Percentiles rank a stretch among this genome's conserved stretches.
Conservation (phyloP, 2,113 vertebrate species). For the Poicephalus gulielmi region DNA sequence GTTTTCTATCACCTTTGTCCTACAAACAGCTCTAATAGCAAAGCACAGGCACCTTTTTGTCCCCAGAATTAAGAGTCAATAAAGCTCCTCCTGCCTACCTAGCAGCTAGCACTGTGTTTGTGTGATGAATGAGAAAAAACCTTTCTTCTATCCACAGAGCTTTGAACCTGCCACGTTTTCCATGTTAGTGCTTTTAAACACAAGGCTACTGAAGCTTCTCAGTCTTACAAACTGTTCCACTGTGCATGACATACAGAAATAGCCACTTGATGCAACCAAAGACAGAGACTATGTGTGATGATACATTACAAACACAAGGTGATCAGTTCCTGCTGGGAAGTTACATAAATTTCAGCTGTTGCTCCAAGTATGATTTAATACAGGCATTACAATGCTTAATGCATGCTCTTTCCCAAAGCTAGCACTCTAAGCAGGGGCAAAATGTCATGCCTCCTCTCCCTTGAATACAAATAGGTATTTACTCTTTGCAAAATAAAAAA, state of each 20-base stretch:
- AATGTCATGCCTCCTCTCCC: background rate
- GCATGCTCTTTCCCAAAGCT: background rate
- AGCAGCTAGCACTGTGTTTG: background rate
- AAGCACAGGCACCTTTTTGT: background rate
- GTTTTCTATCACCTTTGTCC: background rate
- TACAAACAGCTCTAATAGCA: background rate
- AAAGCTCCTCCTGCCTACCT: background rate
- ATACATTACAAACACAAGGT: background rate
- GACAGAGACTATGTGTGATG: background rate
- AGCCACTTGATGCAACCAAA: background rate
- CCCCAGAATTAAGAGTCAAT: background rate
- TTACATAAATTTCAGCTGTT: background rate
- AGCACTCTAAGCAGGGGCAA: fast-evolving
- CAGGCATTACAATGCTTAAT: background rate
- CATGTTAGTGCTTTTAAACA: background rate
- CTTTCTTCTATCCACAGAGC: background rate
- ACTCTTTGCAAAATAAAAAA: background rate
- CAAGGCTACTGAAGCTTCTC: background rate
- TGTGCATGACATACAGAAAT: background rate
- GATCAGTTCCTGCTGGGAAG: background rate
- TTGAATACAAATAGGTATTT: background rate
- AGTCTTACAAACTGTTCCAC: background rate
- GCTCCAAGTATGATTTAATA: background rate
- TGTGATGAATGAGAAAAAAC: background rate
- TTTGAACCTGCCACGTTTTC: background rate